phyloP scores from a whole-genome alignment of 2,113 vertebrate genomes.

The Psilopsiagon aymara region DNA sequence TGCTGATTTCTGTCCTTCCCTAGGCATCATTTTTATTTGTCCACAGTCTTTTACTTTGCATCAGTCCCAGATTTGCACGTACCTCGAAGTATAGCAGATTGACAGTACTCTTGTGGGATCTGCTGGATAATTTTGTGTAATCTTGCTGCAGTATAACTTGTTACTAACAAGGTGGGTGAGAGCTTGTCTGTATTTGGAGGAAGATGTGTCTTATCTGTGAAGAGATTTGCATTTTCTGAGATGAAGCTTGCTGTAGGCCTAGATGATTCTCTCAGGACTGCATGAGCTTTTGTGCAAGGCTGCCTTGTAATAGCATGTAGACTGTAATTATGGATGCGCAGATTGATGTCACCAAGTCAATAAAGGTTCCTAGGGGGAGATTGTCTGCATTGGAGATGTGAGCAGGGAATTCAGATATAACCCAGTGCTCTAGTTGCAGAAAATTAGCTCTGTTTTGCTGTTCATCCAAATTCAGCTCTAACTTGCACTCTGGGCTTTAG shows the following conservation, averaged over 20 bases:
- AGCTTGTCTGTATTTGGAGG: background rate
- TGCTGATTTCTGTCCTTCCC: background rate
- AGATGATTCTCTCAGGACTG: background rate
- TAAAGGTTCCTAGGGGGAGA: background rate
- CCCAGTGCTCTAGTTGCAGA: constrained; percentile 1
- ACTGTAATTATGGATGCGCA: constrained; percentile 32
- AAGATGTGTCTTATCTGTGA: background rate
- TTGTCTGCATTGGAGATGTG: background rate
- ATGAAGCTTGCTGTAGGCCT: constrained; percentile 1
- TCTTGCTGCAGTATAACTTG: background rate
- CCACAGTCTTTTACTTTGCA: background rate
- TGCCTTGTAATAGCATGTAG: constrained; percentile 14
- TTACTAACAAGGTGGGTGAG: constrained; percentile 13
- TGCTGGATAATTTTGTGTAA: background rate
- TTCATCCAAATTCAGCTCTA: constrained; percentile 7
- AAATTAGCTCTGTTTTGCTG: background rate
- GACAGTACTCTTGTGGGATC: background rate
- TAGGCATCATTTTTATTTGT: background rate
- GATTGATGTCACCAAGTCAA: constrained; percentile 28
- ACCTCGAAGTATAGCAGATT: background rate
- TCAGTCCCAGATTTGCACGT: rapidly evolving
- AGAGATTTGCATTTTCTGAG: constrained; percentile 36
- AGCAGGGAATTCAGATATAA: constrained; percentile 49
- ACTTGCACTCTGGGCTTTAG: background rate
- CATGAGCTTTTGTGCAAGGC: background rate